Base-by-base conservation (phyloP, 2,113 vertebrate species). In the Smithornis capensis region DNA sequence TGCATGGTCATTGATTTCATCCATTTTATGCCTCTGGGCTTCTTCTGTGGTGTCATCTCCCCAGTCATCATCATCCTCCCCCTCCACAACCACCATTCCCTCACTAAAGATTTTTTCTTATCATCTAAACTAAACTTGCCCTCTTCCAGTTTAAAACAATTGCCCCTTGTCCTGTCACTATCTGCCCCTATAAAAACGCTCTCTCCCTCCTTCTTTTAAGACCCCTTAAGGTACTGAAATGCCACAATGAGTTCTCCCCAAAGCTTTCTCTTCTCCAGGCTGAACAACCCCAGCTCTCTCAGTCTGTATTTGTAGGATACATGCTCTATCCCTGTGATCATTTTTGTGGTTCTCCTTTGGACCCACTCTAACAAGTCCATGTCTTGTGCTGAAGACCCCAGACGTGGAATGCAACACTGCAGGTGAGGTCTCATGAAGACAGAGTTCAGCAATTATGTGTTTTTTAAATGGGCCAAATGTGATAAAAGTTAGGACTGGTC, bases 21-120 rank as follows among this genome's bases (percentile, higher is more conserved):
- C 99, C 99, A 99, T 99, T 84, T 99, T 97, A 23, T 99, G 98
- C 68, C 99, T 97, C 94, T 99, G 99, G 22, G 99, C 99, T 97
- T 99, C 99, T 97, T 99, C 99, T 8, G 99, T 99, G 10, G 99
- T 99, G 95, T 99, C 99, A 95, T 99, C 99, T 9, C 99, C 99
- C 99, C 99, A 99, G 85, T 99, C 99, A 40, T 99, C 99, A 42
- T 99, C 99, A 4, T 99, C 99, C 2, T 99, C 99, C 64, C 99
- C 98, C 73, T 99, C 98, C 99, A n/a, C n/a, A n/a, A n/a, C n/a
- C 37, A 59, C 10, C 9, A 57, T 7, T 7, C 22, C 44, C 44
- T 37, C 27, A 65, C 3, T 44, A 28, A 14, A 59, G 14, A 19
- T 10, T 44, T 53, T 65, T 71, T 80, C 27, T 19, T 19, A 7